A percentile compares a stretch with the other conserved stretches of the same genome.
Evolutionary conservation across 2,797 vertebrate genomes (phyloP).

Genomic region (Melanotaenia parkinsoni): DNA sequence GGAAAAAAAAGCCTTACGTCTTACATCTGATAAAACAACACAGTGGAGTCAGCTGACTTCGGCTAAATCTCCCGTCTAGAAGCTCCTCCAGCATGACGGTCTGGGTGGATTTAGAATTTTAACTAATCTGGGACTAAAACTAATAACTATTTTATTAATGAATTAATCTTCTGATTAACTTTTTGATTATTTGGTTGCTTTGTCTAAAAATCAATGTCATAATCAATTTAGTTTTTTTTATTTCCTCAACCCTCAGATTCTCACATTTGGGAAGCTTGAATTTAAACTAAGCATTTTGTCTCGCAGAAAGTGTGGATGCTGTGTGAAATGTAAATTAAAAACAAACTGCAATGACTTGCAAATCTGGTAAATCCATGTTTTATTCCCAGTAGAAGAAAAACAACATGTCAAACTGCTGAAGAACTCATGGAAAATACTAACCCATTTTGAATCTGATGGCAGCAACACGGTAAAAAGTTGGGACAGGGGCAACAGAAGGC

Average conservation of each 20-base stretch:
- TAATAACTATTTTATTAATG: not conserved
- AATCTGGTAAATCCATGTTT: too few species aligned
- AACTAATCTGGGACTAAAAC: rapidly evolving
- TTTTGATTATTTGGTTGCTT: not conserved
- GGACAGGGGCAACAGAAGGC: too few species aligned
- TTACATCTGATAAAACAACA: not conserved
- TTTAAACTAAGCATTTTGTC: too few species aligned
- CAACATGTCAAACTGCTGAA: too few species aligned
- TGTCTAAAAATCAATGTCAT: not conserved
- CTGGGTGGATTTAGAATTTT: not conserved
- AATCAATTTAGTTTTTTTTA: not conserved
- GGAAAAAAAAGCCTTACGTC: not conserved
- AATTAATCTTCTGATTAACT: conserved; percentile 1
- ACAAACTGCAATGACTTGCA: too few species aligned
- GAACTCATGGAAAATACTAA: too few species aligned
- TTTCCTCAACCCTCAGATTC: not conserved
- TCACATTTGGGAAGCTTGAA: not conserved
- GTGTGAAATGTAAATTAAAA: too few species aligned
- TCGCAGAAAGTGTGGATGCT: too few species aligned
- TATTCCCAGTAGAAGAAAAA: too few species aligned
- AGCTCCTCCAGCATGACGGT: not conserved
- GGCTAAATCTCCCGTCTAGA: not conserved
- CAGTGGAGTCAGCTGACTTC: not conserved
- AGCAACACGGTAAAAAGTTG: too few species aligned
- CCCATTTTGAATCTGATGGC: too few species aligned